A percentile compares a stretch with the other conserved stretches of the same genome.
Evolutionary conservation across 2,797 vertebrate genomes (phyloP).

Genomic region (Sciurus carolinensis): DNA sequence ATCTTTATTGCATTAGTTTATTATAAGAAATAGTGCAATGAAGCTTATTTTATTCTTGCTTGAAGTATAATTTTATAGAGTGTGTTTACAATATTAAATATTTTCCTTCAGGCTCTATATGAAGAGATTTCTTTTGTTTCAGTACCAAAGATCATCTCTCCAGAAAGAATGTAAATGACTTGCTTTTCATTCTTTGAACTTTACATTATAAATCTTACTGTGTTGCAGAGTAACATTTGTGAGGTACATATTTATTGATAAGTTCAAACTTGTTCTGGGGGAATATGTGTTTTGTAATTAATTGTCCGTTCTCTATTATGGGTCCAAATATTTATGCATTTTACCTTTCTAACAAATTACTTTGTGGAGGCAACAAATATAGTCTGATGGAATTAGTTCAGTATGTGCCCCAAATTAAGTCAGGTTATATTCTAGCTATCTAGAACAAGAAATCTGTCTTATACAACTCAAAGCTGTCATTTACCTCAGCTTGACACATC

Average conservation of each 20-base stretch:
- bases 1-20: constrained; percentile 1
- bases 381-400: not conserved
- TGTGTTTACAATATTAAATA: not conserved
- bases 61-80: not conserved
- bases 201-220: not conserved
- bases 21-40: not conserved
- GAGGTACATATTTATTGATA: not conserved
- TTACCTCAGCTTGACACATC: not conserved
- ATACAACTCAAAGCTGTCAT: not conserved
- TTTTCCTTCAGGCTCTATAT: not conserved
- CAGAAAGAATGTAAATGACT: not conserved
- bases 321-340: not conserved
- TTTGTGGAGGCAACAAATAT: not conserved
- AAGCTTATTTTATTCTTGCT: not conserved
- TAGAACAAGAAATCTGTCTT: not conserved
- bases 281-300: not conserved
- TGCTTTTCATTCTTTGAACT: not conserved
- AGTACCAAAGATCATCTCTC: not conserved
- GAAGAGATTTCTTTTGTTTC: not conserved
- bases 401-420: not conserved
- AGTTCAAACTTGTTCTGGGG: not conserved
- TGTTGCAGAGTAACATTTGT: not conserved
- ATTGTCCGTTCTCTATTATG: not conserved
- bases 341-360: constrained; percentile 17
- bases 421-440: not conserved